phyloP scores from a whole-genome alignment of 2,888 invertebrate genomes.

The Pyralis farinalis region DNA sequence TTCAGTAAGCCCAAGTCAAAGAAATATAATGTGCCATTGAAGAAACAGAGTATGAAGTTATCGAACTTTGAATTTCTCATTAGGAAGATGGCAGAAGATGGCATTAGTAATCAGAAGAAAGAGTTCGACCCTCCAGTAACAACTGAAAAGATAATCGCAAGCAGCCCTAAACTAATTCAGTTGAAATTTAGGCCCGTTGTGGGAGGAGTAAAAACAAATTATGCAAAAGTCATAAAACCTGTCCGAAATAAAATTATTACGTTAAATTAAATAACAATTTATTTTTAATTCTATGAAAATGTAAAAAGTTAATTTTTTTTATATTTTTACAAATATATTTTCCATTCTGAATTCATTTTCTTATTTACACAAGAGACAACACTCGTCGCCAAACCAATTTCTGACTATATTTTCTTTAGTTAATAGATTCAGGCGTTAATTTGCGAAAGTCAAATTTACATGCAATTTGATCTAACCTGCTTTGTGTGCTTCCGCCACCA shows the following conservation, averaged over 20 bases:
- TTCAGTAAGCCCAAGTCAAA: conserved; percentile 42
- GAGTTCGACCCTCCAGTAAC: conserved; percentile 21
- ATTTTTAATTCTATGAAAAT: no score
- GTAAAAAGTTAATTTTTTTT: background rate
- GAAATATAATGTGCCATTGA: conserved; percentile 62
- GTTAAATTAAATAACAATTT: conserved; percentile 22
- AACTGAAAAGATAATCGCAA: conserved; percentile 33
- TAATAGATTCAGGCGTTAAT: no score
- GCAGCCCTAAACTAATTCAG: conserved; percentile 33
- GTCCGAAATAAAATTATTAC: conserved; percentile 52
- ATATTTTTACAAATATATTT: background rate
- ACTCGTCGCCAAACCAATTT: no score
- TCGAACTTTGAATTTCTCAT: conserved; percentile 59
- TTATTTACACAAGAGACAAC: background rate
- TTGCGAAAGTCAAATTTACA: no score
- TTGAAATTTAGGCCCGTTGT: conserved; percentile 59
- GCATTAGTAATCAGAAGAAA: conserved; percentile 14
- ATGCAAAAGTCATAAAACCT: conserved; percentile 49
- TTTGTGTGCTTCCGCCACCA: no score
- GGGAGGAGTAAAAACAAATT: conserved; percentile 44
- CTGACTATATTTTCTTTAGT: no score
- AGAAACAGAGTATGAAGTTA: conserved; percentile 63
- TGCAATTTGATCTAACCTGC: no score
- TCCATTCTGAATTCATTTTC: background rate
- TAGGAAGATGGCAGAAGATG: conserved; percentile 48